Base-by-base conservation (phyloP, 2,888 invertebrate genomes). In the Antheraea assamensis region DNA sequence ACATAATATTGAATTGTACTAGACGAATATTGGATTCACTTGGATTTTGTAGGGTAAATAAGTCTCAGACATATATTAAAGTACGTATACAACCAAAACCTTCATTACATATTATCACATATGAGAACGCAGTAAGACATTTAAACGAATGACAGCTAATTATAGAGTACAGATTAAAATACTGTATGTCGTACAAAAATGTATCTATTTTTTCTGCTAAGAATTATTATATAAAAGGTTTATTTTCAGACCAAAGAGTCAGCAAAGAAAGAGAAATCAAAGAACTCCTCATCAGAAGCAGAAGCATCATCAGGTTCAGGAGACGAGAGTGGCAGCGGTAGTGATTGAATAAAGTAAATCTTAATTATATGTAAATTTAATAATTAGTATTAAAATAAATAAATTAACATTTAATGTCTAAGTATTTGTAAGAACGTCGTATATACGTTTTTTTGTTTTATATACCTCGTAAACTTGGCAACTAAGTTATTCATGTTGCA, bases 241-340 rank as follows among this genome's bases (percentile, higher is more conserved):
- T 77, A 73, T 73, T 85, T 88, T 19, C 82, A 94, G 94, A 88
- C 78, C 55, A 94, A 94, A 81, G 90, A 90, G 1, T 72, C 87
- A 2, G 5, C 68, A 0, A 92, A 93, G 83, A 92, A 92, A 77
- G 83, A 88, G 7, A 86, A 88, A 72, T 81, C 88, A 3, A 92
- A 92, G 85, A 87, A 82, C 77, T 92, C 93, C 0, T 92, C 93
- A 1, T 92, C 92, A 2, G 95, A 91, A 81, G 93, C 87, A 70
- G 90, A 85, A 72, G 92, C 88, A 15, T 90, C 89, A 0, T 91
- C 92, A 3, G 93, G 85, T 0, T 91, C 92, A 0, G 94, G 84
- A 1, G 91, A 89, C 1, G 93, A 86, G 61, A 92, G 91, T 80
- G 92, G 85, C 70, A 90, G 89, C 82, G 89, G 84, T 61, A 81